These are phyloP conservation scores for Allolobophora icterica DNA, from an alignment of 2,888 invertebrate species.

Conservation along the genomic window DNA sequence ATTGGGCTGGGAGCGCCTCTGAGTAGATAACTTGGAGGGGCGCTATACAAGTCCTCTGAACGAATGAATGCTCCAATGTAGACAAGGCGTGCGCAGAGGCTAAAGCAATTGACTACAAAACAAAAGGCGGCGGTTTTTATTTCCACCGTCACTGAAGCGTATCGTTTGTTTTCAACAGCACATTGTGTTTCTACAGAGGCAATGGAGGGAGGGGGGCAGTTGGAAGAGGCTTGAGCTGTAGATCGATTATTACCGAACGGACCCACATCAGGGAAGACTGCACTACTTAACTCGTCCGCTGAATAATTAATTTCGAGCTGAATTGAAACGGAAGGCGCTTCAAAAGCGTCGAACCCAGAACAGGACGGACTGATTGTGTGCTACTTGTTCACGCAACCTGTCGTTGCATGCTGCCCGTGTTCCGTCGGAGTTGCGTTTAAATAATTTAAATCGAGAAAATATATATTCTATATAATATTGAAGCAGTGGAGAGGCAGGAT, in stretches of 20 bases:
- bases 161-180: neutral
- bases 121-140: neutral
- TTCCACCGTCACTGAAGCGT: neutral
- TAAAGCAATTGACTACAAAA: neutral
- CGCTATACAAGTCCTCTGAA: no score
- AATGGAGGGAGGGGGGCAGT: neutral
- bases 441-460: neutral
- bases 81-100: neutral
- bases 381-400: neutral
- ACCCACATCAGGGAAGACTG: neutral
- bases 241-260: neutral
- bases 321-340: neutral
- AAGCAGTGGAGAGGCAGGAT: no score
- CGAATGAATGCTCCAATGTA: neutral
- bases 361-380: neutral
- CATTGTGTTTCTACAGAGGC: neutral
- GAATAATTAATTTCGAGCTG: neutral
- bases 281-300: neutral
- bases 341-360: neutral
- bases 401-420: neutral
- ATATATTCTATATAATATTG: no score
- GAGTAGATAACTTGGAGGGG: no score
- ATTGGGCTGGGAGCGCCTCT: no score
- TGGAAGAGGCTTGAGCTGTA: neutral
- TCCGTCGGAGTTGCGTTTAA: neutral